Base-by-base conservation (phyloP, 2,888 invertebrate species). In the Rambutsinella grinnellia region DNA sequence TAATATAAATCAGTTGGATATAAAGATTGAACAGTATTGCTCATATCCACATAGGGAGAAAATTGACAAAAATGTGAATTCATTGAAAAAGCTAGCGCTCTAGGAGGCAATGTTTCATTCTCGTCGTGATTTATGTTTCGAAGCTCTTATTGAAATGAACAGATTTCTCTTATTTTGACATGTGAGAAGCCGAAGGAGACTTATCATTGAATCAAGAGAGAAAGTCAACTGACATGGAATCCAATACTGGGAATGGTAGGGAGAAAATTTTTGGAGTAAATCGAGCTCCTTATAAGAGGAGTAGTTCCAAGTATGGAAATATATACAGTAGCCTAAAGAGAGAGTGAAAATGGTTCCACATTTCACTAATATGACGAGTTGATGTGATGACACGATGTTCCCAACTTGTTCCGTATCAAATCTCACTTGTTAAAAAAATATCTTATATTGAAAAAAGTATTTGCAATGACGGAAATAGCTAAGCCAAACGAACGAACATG, bases 141-240 rank as follows among this genome's bases (percentile, higher is more conserved):
- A 72, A 28, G 58, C 65, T 58, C 58, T 72, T 51, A 53, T 65
- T 65, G 72, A 72, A 72, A 65, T 72, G 65, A 72, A 47, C 62
- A 63, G 68, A 69, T 58, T 58, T 58, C 51, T 58, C 53, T 51
- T 36, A 36, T 36, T 36, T 13, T 47, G 49, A 58, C 49, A 58
- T 58, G 27, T 19, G 53, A 69, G 49, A 58, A 69, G 19, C 28
- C 49, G 58, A 69, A 49, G 60, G 5, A 36, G 36, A 36, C 36
- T 36, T 36, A 60, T 21, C 27, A 5, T 28, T 57, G 3, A n/a
- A 13, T 17, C n/a, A 51, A 10, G 21, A 21, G 17, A 46, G 10
- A n/a, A 19, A 51, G 51, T 19, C 51, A 51, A 54, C 19, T 49
- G 6, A 5, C n/a, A 49, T 3, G 15, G n/a, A 5, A 49, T n/a